Conservation (phyloP, 2,797 vertebrate genomes). For the Danionella dracula region DNA sequence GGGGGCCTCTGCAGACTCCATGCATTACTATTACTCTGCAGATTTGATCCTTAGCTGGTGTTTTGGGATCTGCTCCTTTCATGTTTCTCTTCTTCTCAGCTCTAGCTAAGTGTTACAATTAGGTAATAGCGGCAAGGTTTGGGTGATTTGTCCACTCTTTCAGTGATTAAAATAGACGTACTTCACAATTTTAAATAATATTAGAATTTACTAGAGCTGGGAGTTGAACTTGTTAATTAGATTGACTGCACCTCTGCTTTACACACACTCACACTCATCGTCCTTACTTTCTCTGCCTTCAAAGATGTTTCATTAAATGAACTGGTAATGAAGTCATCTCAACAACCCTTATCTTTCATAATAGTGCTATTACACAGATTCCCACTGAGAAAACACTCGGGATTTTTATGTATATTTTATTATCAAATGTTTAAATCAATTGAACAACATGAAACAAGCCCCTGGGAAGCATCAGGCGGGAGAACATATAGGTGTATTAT, state of each 20-base stretch:
- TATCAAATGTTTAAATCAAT: constrained; percentile 55
- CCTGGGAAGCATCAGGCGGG: constrained; percentile 44
- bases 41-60: too few relatives aligned
- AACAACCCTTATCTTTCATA: constrained; percentile 48
- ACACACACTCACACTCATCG: neutral
- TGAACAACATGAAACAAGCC: constrained; percentile 58
- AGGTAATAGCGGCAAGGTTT: too few relatives aligned
- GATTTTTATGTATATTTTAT: constrained; percentile 54
- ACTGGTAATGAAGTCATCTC: constrained; percentile 57
- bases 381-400: constrained; percentile 37
- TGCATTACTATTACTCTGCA: too few relatives aligned
- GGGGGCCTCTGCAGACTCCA: too few relatives aligned
- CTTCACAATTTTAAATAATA: too few relatives aligned
- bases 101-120: too few relatives aligned
- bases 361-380: constrained; percentile 48
- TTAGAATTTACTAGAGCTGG: too few relatives aligned
- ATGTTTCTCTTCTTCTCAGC: too few relatives aligned
- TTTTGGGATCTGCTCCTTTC: too few relatives aligned
- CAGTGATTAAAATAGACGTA: too few relatives aligned
- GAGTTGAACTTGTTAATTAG: too few relatives aligned
- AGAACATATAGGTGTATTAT: constrained; percentile 26
- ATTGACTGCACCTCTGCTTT: neutral
- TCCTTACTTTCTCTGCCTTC: constrained; percentile 42
- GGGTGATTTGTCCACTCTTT: too few relatives aligned
- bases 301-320: constrained; percentile 45